phyloP scores from a whole-genome alignment of 1,140 invertebrate species.

The Atta cephalotes region DNA sequence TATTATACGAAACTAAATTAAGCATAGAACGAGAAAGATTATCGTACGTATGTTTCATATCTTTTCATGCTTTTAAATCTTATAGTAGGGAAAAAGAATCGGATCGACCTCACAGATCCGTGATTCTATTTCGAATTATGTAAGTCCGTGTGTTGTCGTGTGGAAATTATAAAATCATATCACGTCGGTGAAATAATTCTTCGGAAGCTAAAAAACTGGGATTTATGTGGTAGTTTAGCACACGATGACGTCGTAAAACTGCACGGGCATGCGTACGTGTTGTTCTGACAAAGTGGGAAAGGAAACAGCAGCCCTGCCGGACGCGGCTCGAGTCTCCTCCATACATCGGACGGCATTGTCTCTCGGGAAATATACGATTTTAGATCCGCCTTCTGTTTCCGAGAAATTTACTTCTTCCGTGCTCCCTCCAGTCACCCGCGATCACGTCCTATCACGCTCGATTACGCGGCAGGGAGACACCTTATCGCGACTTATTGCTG shows the following conservation, averaged over 20 bases:
- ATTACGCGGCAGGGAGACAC: slow-evolving; percentile 42
- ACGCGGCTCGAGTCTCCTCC: slow-evolving; percentile 48
- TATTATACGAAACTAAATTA: background rate
- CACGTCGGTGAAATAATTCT: slow-evolving; percentile 61
- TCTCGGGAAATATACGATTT: slow-evolving; percentile 72
- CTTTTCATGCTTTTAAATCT: background rate
- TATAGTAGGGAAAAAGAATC: background rate
- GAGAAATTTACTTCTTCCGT: slow-evolving; percentile 67
- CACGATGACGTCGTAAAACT: slow-evolving; percentile 72
- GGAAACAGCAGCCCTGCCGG: slow-evolving; percentile 52
- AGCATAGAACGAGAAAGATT: background rate
- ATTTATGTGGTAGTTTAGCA: slow-evolving; percentile 71
- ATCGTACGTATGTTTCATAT: background rate
- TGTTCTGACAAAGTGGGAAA: slow-evolving; percentile 70
- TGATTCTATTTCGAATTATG: slow-evolving; percentile 10
- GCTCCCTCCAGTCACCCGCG: slow-evolving; percentile 1
- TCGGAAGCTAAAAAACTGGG: slow-evolving; percentile 54
- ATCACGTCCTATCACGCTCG: slow-evolving; percentile 51
- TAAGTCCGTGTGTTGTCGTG: background rate
- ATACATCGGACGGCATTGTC: slow-evolving; percentile 39
- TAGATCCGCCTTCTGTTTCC: slow-evolving; percentile 66
- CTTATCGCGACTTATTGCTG: slow-evolving; percentile 30
- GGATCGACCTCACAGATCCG: background rate
- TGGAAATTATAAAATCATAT: slow-evolving; percentile 63
- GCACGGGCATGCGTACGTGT: slow-evolving; percentile 68